Evolutionary conservation across 1,140 invertebrate genomes (phyloP), one percentile per base, ranked within the genome.

Genomic region (Drosophila persimilis): DNA sequence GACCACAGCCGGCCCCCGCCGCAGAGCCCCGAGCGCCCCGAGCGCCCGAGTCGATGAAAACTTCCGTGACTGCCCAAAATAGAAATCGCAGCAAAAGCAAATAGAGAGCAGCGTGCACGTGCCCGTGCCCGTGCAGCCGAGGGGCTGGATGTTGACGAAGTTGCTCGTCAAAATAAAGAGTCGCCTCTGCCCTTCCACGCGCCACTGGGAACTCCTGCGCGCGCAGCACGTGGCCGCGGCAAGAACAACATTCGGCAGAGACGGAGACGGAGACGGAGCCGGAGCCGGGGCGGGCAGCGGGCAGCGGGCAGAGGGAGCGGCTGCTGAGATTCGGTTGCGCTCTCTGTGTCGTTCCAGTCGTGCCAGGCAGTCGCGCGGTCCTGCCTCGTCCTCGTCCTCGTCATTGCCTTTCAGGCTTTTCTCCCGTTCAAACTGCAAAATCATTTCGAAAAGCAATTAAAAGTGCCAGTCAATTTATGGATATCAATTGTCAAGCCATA

Each of bases 141-240:
- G 74, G 80, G 62, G 24, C 24, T 26, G 24, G 24, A 59, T 86
- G 77, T 80, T 57, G 65, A 73, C 60, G 81, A 81, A 77, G 66
- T 76, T 65, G 58, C 67, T 73, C 73, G 69, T 54, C 64, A 67
- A 65, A 81, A 70, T 80, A 65, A 41, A 56, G 61, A 44, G 66
- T 60, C 50, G 56, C 13, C 57, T 43, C 50, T 43, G 55, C 46
- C 52, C 11, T 45, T 43, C 46, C n/a, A 29, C 44, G 60, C 31
- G 31, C 3, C 35, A 39, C 35, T 39, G 61, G 51, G 57, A 84
- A 85, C 76, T 74, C 57, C 80, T 88, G 83, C 83, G 83, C 83
- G 84, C 83, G 83, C 83, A 88, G 84, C 83, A 88, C 83, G 83
- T 88, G 83, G 69, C 79, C 20, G 67, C 52, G 60, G 63, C 80